Conservation (phyloP, 92 coral and sea anemone genomes). For the Epizoanthus rinbou region DNA sequence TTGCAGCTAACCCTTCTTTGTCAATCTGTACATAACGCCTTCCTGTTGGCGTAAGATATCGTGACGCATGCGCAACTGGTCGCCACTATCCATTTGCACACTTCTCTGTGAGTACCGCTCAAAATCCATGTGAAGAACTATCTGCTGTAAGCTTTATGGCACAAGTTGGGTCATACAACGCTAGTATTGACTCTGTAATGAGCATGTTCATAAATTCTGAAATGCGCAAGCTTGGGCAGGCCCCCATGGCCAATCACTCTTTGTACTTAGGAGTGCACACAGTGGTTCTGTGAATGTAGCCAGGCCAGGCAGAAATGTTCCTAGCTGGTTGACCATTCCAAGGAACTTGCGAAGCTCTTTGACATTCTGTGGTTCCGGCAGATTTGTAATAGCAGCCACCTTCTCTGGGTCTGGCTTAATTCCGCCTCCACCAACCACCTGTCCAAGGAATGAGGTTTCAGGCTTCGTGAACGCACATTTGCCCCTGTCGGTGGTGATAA, state of each 20-base stretch:
- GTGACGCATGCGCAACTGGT: background rate
- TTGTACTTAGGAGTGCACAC: background rate
- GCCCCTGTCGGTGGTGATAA: background rate
- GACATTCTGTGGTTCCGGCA: background rate
- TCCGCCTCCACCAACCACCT: background rate
- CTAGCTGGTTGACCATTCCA: background rate
- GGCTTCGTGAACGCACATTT: background rate
- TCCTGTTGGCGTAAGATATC: background rate
- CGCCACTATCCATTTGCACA: slow-evolving; percentile 10
- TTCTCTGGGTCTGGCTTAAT: background rate
- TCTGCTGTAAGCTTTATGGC: slow-evolving; percentile 40
- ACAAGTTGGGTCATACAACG: too few species aligned
- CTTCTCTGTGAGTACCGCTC: slow-evolving; percentile 32
- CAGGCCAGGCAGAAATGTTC: background rate
- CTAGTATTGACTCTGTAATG: too few species aligned
- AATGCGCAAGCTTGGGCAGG: too few species aligned
- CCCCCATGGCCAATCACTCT: too few species aligned
- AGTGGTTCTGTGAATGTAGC: background rate
- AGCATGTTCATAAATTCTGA: too few species aligned
- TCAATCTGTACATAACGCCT: too few species aligned
- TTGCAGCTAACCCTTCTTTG: too few species aligned
- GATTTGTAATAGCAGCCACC: too few species aligned
- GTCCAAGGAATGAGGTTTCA: background rate
- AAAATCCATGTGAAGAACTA: slow-evolving; percentile 42
- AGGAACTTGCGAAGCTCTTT: background rate